Evolutionary conservation across 1,140 invertebrate genomes (phyloP), one percentile per base, ranked within the genome.

Genomic region (Luehdorfia chinensis): DNA sequence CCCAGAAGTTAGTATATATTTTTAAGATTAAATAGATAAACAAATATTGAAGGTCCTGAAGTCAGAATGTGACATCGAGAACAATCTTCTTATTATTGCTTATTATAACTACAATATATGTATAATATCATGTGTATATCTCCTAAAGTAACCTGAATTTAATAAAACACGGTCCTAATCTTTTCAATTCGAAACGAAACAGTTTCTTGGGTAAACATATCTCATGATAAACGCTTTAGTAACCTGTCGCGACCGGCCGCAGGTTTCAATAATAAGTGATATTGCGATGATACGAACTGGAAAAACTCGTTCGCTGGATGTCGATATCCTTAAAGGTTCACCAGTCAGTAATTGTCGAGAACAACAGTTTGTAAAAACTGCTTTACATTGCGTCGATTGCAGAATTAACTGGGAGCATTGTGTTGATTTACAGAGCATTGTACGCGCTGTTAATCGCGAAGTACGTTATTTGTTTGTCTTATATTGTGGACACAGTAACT

Each of bases 211-310:
- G 72, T 77, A 77, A 81, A 81, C 74, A 81, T 74, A 64, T 66
- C 56, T 59, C 55, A 62, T 73, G 77, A 84, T 85, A 84, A 84
- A 85, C 79, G 72, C 66, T 75, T 79, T 67, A 81, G 65, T 81
- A 80, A 85, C 74, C 72, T 80, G 79, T 81, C 77, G 74, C 74
- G 68, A 62, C 63, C 75, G 68, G 63, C 66, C 65, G 69, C 79
- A 63, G 63, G 71, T 73, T 76, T 85, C 68, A 76, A 85, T 85
- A 83, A 85, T 83, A 85, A 85, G 72, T 85, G 78, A 85, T 85
- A 85, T 84, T 74, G 79, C 79, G 81, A 85, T 84, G 79, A 85
- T 84, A 81, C 77, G 56, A 66, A 85, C 79, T 85, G 79, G 81
- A 84, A 84, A 85, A 85, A 85, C 81, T 85, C 74, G 81, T 85